Base-by-base conservation (phyloP, 2,888 invertebrate genomes). In the Aleiodes alternator region DNA sequence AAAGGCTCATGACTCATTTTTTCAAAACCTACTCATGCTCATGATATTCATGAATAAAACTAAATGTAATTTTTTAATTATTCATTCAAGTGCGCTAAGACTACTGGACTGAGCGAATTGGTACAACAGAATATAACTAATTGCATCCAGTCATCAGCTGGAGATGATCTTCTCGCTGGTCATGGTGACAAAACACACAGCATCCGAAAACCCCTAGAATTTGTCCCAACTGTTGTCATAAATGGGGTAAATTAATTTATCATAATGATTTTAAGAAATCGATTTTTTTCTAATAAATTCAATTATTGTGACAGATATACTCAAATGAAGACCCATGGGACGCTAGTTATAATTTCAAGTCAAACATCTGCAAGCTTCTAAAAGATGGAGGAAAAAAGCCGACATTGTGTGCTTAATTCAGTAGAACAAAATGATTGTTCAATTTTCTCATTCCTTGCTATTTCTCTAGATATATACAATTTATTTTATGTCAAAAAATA, bases 201-300 rank as follows among this genome's bases (percentile, higher is more conserved):
- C 0, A 75, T 90, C 5, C 43, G 81, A 4, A 87, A 90, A 7
- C 75, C 78, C 3, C 82, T 91, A 29, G 69, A 78, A 9, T 90
- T 87, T 77, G 89, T 91, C 0, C 91, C 91, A 7, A 88, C 90
- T 0, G 84, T 91, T 53, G 80, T 87, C 4, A 86, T 91, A 76
- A 89, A 91, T 69, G 88, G 87, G 64, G 87, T 90, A 78, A 87
- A 87, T 86, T 34, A 34, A 3, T 34, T 34, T 34, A 34, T 34
- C 0, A 1, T 3, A 34, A 34, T 34, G 5, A 34, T 34, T 0
- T 34, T 6, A 34, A 34, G 1, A 0, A 34, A 34, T 3, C 4
- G 1, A 34, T 34, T 34, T 4, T 34, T 34, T 6, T 34, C 6
- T 34, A 34, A 34, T 34, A 34, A 4, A 34, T 6, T 34, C 5